phyloP scores from a whole-genome alignment of 2,797 vertebrate genomes.

The Gallinago nigripennis region DNA sequence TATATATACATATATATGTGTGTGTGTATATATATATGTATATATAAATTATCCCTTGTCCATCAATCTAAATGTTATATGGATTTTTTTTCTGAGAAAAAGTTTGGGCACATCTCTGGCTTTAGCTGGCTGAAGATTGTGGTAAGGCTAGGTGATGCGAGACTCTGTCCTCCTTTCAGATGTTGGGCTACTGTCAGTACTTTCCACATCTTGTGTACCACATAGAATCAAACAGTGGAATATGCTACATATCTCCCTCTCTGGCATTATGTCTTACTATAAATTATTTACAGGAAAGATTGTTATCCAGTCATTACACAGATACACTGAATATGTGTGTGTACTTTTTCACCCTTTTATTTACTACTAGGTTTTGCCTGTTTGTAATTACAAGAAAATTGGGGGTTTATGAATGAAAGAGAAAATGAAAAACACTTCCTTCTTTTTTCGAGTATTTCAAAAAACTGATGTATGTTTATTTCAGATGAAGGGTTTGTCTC shows the following conservation, averaged over 20 bases:
- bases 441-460: not conserved
- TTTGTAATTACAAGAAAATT: not conserved
- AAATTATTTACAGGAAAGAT: not conserved
- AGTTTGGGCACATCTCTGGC: not conserved
- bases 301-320: not conserved
- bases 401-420: not conserved
- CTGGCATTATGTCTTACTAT: not conserved
- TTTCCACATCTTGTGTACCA: not conserved
- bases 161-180: not conserved
- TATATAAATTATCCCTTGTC: not conserved
- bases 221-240: not conserved
- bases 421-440: not conserved
- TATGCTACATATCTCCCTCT: not conserved
- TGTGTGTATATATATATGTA: not conserved
- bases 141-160: not conserved
- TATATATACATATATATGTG: too few species aligned
- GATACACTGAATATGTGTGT: not conserved
- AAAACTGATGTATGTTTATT: not conserved
- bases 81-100: not conserved
- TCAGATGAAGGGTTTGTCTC: not conserved
- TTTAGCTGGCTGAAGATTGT: not conserved
- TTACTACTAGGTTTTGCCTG: not conserved
- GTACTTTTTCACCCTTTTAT: not conserved
- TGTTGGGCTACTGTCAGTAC: rapidly evolving
- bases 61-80: not conserved